A percentile compares a stretch with the other conserved stretches of the same genome.
phyloP scores from a whole-genome alignment of 2,797 vertebrate genomes.

The Morus bassanus region DNA sequence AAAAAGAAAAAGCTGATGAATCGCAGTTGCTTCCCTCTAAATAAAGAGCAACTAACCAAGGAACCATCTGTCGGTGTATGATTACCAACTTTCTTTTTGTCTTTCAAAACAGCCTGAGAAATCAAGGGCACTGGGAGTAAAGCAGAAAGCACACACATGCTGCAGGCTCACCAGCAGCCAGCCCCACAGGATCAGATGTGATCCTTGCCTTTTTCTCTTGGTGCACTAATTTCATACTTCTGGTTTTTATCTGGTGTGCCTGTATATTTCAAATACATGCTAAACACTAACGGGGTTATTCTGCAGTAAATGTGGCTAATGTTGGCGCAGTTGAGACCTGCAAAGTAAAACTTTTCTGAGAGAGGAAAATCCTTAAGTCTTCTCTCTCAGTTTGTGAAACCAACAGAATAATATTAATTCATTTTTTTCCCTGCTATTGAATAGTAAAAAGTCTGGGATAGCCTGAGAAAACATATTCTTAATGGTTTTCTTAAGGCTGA shows the following conservation, averaged over 20 bases:
- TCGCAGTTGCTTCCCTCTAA: conserved; percentile 58
- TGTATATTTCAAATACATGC: not conserved
- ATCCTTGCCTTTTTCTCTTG: not conserved
- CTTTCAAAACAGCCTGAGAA: conserved; percentile 58
- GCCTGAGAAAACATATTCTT: conserved; percentile 55
- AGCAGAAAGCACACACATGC: not conserved
- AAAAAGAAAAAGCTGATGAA: conserved; percentile 30
- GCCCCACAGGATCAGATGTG: not conserved
- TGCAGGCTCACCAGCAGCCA: not conserved
- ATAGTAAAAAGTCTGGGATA: conserved; percentile 11
- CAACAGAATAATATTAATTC: conserved; percentile 49
- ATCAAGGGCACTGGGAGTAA: conserved; percentile 22
- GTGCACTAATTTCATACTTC: conserved; percentile 1
- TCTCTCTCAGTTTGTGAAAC: conserved; percentile 23
- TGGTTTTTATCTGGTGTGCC: not conserved
- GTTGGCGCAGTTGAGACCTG: not conserved
- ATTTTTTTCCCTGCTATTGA: not conserved
- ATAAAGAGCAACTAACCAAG: conserved; percentile 62
- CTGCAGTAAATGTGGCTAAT: not conserved
- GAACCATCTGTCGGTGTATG: conserved; percentile 67
- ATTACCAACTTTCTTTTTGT: conserved; percentile 70
- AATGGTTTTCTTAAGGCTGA: conserved; percentile 59
- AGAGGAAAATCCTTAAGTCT: not conserved
- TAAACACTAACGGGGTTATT: not conserved
- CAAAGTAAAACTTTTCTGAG: not conserved